Evolutionary conservation across 2,888 invertebrate genomes (phyloP), one percentile per base, ranked within the genome.

Genomic region (Heliconius aoede): DNA sequence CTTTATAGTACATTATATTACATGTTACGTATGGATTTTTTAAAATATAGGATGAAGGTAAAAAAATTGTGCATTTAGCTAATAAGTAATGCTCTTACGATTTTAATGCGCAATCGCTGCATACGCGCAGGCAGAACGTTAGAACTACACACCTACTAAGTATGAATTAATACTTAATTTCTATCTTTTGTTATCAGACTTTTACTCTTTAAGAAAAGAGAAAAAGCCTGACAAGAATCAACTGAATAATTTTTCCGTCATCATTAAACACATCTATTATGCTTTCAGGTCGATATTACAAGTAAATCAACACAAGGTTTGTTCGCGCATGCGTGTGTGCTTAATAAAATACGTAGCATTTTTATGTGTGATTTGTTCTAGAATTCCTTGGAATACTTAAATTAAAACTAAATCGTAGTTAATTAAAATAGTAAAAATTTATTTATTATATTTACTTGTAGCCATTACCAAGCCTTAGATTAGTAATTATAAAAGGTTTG

Each of bases 261-360:
- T 24, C 26, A 60, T 36, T 72, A 36, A 72, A 72, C 11, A 55
- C n/a, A 24, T 24, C 13, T 58, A 72, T 60, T 72, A 72, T 72
- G 24, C 36, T 72, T 83, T 32, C 83, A 83, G 83, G 83, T 83
- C 78, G 80, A 83, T 83, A 80, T 79, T 61, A 36, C 62, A 71
- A 73, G 72, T 74, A 28, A 61, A 32, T 46, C 74, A 65, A 61
- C 60, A 68, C 46, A 76, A 82, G 82, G 82, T 82, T 78, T 78
- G 81, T 81, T 65, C 30, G 18, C 74, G 82, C 83, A 80, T 82
- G 82, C 40, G 80, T 79, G 81, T 80, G 81, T 68, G 36, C 60
- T 62, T 60, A 36, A 24, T 77, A 32, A 74, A 77, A 73, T 46
- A 21, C 21, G 3, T 77, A 18, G 36, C 36, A 26, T 30, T 30